These are phyloP conservation scores for Stomatorhinus ivindoensis DNA, from an alignment of 2,113 vertebrate genomes.

Conservation along the genomic window DNA sequence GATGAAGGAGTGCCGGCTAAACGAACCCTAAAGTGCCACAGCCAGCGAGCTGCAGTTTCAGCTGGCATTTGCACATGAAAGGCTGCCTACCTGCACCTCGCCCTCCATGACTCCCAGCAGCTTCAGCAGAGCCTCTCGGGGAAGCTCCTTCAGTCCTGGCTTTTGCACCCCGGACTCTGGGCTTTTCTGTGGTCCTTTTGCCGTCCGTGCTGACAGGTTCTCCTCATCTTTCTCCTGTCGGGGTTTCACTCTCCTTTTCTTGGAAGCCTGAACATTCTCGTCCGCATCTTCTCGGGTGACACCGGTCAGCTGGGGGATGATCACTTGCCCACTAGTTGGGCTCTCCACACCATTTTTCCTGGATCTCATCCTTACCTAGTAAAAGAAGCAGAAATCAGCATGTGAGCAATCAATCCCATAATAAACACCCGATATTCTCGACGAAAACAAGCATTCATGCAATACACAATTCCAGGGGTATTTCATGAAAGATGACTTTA, in stretches of 20 bases:
- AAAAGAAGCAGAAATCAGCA: conserved; percentile 24
- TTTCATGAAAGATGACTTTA: neutral
- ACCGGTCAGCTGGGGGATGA: conserved; percentile 56
- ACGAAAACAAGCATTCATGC: conserved; percentile 13
- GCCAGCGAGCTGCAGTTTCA: neutral
- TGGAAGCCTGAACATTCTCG: conserved; percentile 31
- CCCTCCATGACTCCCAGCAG: conserved; percentile 95
- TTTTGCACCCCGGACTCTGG: conserved; percentile 50
- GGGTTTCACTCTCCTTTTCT: conserved; percentile 38
- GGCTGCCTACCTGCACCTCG: conserved; percentile 80
- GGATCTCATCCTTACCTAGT: conserved; percentile 81
- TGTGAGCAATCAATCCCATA: conserved; percentile 16
- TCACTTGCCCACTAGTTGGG: conserved; percentile 62
- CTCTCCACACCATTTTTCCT: conserved; percentile 72
- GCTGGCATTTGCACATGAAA: no score
- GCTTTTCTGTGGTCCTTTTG: conserved; percentile 61
- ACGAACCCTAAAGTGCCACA: neutral
- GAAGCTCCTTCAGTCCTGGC: conserved; percentile 62
- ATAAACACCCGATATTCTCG: neutral
- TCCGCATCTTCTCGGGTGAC: conserved; percentile 44
- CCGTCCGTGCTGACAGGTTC: conserved; percentile 53
- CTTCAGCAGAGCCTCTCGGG: conserved; percentile 76
- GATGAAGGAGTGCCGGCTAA: conserved; percentile 15
- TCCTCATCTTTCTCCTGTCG: conserved; percentile 57
- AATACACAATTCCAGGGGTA: neutral